Evolutionary conservation across 1,140 invertebrate genomes (phyloP).

Genomic region (Andrena cerasifolii): DNA sequence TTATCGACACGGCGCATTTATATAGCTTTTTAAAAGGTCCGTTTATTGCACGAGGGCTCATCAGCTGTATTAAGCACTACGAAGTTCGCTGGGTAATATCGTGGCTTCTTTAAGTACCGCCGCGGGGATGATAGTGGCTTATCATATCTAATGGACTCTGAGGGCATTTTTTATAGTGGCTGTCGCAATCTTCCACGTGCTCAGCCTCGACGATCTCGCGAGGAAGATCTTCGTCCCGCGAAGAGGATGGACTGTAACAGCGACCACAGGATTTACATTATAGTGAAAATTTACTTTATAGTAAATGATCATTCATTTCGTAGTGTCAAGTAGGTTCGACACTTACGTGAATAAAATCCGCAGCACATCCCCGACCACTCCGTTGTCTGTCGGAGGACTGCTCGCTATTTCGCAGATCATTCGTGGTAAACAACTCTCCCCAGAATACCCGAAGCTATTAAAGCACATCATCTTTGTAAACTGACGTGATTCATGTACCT

Average conservation of each 20-base stretch:
- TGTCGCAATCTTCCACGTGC: constrained; percentile 74
- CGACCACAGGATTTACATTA: not conserved
- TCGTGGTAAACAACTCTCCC: constrained; percentile 74
- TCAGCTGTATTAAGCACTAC: not conserved
- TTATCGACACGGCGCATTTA: too few species aligned
- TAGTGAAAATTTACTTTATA: not conserved
- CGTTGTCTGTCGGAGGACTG: constrained; percentile 74
- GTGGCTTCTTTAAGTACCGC: not conserved
- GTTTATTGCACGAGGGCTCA: too few species aligned
- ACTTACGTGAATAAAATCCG: constrained; percentile 80
- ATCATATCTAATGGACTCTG: constrained; percentile 78
- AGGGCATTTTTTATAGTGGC: constrained; percentile 74
- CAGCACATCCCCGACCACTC: constrained; percentile 79
- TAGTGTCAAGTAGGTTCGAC: not conserved
- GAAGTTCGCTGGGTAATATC: constrained; percentile 2
- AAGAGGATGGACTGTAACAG: constrained; percentile 80
- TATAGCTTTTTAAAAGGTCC: too few species aligned
- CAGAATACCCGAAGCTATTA: constrained; percentile 75
- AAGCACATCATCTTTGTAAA: not conserved
- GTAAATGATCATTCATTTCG: not conserved
- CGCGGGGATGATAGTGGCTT: constrained; percentile 48
- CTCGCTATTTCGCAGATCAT: constrained; percentile 78
- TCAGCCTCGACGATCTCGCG: constrained; percentile 77
- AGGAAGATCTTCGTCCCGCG: constrained; percentile 74
- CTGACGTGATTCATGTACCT: too few species aligned